Base-by-base conservation (phyloP, 2,797 vertebrate species). In the Cuniculus paca region DNA sequence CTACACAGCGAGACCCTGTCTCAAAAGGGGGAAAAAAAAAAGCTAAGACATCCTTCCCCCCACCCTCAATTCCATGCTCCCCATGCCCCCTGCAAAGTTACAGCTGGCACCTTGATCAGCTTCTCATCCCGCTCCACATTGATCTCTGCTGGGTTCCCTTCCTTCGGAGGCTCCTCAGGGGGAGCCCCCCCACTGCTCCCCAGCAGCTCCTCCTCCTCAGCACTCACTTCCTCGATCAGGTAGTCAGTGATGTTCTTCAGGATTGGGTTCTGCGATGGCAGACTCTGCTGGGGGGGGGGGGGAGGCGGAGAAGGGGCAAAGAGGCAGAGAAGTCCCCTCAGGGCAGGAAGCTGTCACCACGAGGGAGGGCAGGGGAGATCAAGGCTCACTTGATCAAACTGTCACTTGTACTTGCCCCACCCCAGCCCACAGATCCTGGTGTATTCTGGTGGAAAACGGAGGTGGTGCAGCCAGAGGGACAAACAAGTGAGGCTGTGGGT, bases 241-340 rank as follows among this genome's bases (percentile, higher is more conserved):
- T 99, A 99, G 97, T 99, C 99, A 0, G 99, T 99, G 98, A 99
- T 99, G 86, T 99, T 99, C 98, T 99, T 99, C 86, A 99, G 93
- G 96, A 99, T 99, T 50, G 99, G 99, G 96, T 99, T 99, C 98
- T 99, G 99, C 0, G 99, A 99, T 0, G 98, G 98, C 84, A 99
- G 90, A 98, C 99, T 97, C 98, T 98, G 92, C 24, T 19, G 28
- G 3, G 34, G 11, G 56, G 10, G 8, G 75, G 22, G 34, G 56
- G 2, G 20, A 9, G 17, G 22, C 72, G 8, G 75, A 26, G 34
- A 60, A 3, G 20, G 12, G 17, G 22, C 72, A 50, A 1, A 83
- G 31, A 95, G 20, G 34, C 68, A 70, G 22, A 70, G 77, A 36
- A 77, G 45, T 28, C 6, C 42, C 77, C 22, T 58, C 17, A 14